Percentiles rank a stretch among this genome's conserved stretches.
phyloP scores from a whole-genome alignment of 2,797 vertebrate species.

The Myotis pilosus region DNA sequence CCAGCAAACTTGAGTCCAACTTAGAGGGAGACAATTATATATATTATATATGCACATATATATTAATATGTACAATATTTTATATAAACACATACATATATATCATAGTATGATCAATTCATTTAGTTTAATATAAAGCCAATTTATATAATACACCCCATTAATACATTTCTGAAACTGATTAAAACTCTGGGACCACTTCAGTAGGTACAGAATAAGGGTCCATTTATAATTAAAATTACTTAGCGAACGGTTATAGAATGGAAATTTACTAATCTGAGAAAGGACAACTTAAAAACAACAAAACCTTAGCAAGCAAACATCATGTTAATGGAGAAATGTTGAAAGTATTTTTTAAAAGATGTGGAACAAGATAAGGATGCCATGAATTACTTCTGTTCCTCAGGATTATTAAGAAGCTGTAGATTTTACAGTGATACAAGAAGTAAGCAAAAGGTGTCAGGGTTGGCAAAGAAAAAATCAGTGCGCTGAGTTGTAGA shows the following conservation, averaged over 20 bases:
- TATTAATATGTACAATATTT: neutral
- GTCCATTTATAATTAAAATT: constrained; percentile 21
- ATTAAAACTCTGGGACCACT: neutral
- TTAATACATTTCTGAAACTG: constrained; percentile 27
- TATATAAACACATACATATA: neutral
- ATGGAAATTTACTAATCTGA: constrained; percentile 1
- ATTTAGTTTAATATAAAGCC: neutral
- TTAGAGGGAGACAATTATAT: neutral
- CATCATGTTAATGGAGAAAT: neutral
- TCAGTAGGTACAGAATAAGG: neutral
- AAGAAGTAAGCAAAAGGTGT: neutral
- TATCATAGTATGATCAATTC: neutral
- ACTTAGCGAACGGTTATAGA: constrained; percentile 1
- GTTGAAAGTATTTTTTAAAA: neutral
- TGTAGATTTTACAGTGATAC: neutral
- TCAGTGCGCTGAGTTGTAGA: neutral
- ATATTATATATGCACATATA: neutral
- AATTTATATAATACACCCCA: neutral
- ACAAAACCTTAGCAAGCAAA: neutral
- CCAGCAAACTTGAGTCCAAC: neutral
- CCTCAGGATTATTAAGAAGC: neutral
- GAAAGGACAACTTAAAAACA: neutral
- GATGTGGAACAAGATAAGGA: neutral
- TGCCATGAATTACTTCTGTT: neutral
- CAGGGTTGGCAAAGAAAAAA: neutral